phyloP scores from a whole-genome alignment of 2,888 invertebrate genomes.

The Nomada fabriciana region DNA sequence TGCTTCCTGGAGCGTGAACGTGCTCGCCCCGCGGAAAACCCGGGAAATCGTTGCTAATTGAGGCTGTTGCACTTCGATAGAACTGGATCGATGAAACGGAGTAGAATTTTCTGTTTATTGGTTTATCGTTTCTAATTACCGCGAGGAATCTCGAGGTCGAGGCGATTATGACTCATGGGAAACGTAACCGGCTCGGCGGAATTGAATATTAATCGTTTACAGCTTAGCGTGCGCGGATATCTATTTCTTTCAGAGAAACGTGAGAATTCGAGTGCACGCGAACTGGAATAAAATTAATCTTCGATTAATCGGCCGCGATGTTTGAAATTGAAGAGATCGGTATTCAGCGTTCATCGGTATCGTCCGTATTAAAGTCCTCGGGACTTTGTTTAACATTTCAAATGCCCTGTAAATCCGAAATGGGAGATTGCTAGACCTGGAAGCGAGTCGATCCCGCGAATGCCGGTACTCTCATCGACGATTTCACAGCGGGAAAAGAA shows the following conservation, averaged over 20 bases:
- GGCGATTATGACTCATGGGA: background rate
- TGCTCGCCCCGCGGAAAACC: constrained; percentile 16
- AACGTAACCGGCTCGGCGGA: background rate
- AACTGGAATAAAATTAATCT: background rate
- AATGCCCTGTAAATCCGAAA: background rate
- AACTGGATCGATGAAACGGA: background rate
- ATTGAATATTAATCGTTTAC: background rate
- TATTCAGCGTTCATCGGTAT: background rate
- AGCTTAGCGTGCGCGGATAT: too few relatives aligned
- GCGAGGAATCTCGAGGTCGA: background rate
- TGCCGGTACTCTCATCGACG: constrained; percentile 6
- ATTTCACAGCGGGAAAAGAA: constrained; percentile 25
- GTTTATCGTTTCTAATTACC: background rate
- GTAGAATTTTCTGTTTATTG: background rate
- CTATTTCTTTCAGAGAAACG: too few relatives aligned
- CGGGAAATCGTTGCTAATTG: background rate
- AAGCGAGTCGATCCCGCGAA: constrained; percentile 2
- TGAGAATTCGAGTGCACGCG: too few relatives aligned
- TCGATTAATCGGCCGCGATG: background rate
- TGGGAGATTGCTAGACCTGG: too few relatives aligned
- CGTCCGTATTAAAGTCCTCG: background rate
- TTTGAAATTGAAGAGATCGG: background rate
- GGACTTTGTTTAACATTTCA: background rate
- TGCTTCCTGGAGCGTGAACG: constrained; percentile 42
- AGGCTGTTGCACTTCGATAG: background rate